These are phyloP conservation scores for Onychomys leucogaster DNA, from an alignment of 2,797 vertebrate species.

Conservation along the genomic window DNA sequence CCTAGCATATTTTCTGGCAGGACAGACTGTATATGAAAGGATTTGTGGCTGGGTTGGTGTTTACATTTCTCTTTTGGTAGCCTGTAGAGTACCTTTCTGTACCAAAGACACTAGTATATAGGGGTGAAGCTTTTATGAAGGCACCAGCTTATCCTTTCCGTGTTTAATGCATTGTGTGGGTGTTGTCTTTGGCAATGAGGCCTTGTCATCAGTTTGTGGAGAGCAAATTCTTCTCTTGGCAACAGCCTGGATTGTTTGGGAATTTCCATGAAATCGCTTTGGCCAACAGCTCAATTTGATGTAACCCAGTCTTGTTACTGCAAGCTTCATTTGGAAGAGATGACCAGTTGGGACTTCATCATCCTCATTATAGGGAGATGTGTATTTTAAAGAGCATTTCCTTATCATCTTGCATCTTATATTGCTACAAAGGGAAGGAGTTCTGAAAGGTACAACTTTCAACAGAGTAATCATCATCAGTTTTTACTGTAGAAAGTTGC, in stretches of 20 bases:
- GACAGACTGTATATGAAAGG: neutral
- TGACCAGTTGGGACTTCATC: neutral
- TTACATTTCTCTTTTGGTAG: neutral
- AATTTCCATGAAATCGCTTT: neutral
- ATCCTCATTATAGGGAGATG: neutral
- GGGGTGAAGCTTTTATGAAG: neutral
- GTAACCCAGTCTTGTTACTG: neutral
- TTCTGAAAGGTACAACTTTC: neutral
- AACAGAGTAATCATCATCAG: neutral
- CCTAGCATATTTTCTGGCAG: neutral
- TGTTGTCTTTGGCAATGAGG: neutral
- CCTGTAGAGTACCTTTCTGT: neutral
- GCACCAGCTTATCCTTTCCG: neutral
- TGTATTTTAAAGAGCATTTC: neutral
- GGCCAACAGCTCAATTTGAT: neutral
- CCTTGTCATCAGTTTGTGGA: neutral
- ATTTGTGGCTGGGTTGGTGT: neutral
- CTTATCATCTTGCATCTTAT: neutral
- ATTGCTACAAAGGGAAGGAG: neutral
- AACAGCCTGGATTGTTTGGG: neutral
- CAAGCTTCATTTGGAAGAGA: neutral
- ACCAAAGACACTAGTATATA: neutral
- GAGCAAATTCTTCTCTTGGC: neutral
- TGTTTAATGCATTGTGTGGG: neutral
- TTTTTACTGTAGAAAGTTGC: slow-evolving; percentile 6